A percentile compares a stretch with the other conserved stretches of the same genome.
These are phyloP conservation scores for Dolichotis patagonum DNA, from an alignment of 2,113 vertebrate species.

Conservation along the genomic window DNA sequence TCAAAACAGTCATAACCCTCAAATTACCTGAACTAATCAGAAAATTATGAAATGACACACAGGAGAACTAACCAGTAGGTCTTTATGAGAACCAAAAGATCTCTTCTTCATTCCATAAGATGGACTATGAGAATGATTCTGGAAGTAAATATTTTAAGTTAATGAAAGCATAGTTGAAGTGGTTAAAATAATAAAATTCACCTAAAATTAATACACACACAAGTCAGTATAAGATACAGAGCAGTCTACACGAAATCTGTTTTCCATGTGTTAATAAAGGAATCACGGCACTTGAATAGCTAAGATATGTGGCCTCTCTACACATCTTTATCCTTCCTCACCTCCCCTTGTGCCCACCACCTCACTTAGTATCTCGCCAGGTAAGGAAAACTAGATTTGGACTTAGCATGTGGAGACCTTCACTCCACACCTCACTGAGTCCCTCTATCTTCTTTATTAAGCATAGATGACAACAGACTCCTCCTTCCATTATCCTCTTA, in stretches of 20 bases:
- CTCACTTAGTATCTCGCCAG: not conserved
- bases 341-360: not conserved
- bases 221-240: not conserved
- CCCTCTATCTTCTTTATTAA: not conserved
- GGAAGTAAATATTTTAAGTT: constrained; percentile 80
- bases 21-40: not conserved
- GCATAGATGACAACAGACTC: not conserved
- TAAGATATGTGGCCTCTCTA: not conserved
- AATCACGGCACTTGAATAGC: not conserved
- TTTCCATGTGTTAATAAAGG: not conserved
- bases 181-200: constrained; percentile 11
- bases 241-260: not conserved
- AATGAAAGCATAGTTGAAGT: not conserved
- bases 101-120: constrained; percentile 89
- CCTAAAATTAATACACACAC: constrained; percentile 31
- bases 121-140: constrained; percentile 92
- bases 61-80: constrained; percentile 92
- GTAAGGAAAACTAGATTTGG: not conserved
- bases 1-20: not conserved
- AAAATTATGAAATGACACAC: not conserved
- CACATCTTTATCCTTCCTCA: not conserved
- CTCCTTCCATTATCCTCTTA: not conserved
- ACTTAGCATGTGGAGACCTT: not conserved
- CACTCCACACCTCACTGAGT: not conserved
- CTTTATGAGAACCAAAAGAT: constrained; percentile 88